Conservation (phyloP, 2,113 vertebrate genomes). For the Montifringilla adamsi region DNA sequence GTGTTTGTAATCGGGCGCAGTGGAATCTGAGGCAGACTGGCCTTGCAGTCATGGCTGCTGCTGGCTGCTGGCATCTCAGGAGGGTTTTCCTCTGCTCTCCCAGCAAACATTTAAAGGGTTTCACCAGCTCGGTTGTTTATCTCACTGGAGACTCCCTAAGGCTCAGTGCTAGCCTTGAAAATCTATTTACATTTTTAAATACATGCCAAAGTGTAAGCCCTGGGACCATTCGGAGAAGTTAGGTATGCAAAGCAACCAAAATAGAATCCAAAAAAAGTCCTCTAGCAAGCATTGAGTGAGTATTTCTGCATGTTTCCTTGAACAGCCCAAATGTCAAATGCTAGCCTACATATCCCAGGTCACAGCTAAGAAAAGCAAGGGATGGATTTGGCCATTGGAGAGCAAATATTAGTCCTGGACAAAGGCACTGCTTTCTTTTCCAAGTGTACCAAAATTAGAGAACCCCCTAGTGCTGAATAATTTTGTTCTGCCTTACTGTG, state of each 20-base stretch:
- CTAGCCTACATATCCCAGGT: background rate
- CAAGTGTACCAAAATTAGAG: constrained; percentile 53
- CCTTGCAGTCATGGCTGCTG: background rate
- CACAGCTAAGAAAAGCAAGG: background rate
- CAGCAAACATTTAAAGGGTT: background rate
- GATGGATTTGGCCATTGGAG: background rate
- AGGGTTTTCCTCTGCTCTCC: background rate
- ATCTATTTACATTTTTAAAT: constrained; percentile 29
- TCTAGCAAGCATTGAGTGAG: background rate
- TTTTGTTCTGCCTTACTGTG: constrained; percentile 61
- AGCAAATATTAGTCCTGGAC: constrained; percentile 16
- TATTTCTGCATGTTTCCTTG: background rate
- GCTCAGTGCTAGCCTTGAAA: constrained; percentile 18
- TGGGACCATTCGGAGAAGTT: background rate
- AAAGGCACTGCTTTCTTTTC: constrained; percentile 43
- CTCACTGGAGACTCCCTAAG: background rate
- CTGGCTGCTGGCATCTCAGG: background rate
- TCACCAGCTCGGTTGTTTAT: background rate
- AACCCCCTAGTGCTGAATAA: constrained; percentile 52
- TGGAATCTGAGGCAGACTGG: background rate
- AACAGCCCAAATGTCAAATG: background rate
- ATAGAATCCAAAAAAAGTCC: background rate
- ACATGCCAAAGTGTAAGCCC: background rate
- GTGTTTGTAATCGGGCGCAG: fast-evolving
- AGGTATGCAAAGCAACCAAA: background rate